A percentile compares a stretch with the other conserved stretches of the same genome.
Evolutionary conservation across 2,113 vertebrate species (phyloP).

Genomic region (Uropsilus gracilis): DNA sequence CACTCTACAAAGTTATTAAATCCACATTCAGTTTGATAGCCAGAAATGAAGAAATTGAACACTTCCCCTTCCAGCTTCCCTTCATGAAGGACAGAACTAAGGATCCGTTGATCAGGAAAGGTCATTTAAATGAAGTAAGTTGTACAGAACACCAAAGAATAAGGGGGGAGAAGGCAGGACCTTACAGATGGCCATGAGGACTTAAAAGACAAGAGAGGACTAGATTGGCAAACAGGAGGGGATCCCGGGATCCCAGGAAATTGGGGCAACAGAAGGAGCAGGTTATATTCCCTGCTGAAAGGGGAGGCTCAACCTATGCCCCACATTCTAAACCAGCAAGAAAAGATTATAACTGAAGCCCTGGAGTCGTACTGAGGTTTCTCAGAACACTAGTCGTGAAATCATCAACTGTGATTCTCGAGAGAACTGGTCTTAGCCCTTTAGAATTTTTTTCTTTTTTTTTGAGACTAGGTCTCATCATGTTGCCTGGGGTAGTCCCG

Average conservation of each 20-base stretch:
- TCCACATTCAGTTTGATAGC: slow-evolving; percentile 59
- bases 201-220: neutral
- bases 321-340: slow-evolving; percentile 39
- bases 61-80: slow-evolving; percentile 8
- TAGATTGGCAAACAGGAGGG: slow-evolving; percentile 10
- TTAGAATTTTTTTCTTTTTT: too few species aligned
- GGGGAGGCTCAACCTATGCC: neutral
- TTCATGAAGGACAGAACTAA: slow-evolving; percentile 42
- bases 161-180: slow-evolving; percentile 11
- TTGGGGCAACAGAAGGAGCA: neutral
- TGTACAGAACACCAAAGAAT: neutral
- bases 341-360: slow-evolving; percentile 37
- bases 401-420: slow-evolving; percentile 47
- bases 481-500: too few species aligned
- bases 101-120: slow-evolving; percentile 38
- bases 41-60: slow-evolving; percentile 57
- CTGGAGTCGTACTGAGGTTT: slow-evolving; percentile 40
- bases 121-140: slow-evolving; percentile 28
- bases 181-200: neutral
- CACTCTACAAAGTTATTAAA: slow-evolving; percentile 68
- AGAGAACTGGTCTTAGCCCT: slow-evolving; percentile 41
- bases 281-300: neutral
- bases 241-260: neutral
- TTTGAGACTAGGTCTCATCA: too few species aligned
- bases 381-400: slow-evolving; percentile 47